Percentiles rank a stretch among this genome's conserved stretches.
Conservation (phyloP, 2,797 vertebrate species). For the Fringilla coelebs region DNA sequence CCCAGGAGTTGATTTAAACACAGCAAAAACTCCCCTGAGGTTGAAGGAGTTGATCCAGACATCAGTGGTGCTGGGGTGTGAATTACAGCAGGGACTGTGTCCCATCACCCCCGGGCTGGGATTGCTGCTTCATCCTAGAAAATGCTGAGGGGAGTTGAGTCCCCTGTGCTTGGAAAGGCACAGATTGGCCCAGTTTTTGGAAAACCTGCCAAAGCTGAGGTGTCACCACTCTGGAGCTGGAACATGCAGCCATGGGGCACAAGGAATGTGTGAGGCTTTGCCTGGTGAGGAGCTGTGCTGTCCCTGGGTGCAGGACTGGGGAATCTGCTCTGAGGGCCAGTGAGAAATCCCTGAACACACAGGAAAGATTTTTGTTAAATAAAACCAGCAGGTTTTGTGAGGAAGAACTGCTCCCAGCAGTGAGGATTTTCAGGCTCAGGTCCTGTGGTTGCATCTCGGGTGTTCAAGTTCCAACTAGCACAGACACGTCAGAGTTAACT, state of each 20-base stretch:
- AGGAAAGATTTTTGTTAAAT: not conserved
- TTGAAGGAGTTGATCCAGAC: not conserved
- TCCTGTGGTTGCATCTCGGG: not conserved
- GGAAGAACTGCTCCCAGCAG: not conserved
- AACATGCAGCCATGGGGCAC: not conserved
- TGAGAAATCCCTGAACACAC: fast-evolving
- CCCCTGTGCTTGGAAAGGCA: not conserved
- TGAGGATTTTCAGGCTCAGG: not conserved
- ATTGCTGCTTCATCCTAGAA: not conserved
- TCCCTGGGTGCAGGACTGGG: not conserved
- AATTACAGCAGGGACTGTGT: not conserved
- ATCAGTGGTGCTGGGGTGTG: not conserved
- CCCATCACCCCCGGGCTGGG: fast-evolving
- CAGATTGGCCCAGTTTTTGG: not conserved
- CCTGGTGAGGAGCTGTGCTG: not conserved
- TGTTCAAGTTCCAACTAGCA: not conserved
- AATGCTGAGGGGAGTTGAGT: not conserved
- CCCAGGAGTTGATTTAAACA: not conserved
- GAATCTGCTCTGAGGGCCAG: not conserved
- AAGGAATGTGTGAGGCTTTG: not conserved
- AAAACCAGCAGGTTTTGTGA: not conserved
- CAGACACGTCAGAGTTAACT: not conserved
- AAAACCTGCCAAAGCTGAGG: not conserved
- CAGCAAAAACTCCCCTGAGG: not conserved
- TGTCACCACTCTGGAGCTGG: not conserved